Base-by-base conservation (phyloP, 2,113 vertebrate species). In the Perca flavescens region DNA sequence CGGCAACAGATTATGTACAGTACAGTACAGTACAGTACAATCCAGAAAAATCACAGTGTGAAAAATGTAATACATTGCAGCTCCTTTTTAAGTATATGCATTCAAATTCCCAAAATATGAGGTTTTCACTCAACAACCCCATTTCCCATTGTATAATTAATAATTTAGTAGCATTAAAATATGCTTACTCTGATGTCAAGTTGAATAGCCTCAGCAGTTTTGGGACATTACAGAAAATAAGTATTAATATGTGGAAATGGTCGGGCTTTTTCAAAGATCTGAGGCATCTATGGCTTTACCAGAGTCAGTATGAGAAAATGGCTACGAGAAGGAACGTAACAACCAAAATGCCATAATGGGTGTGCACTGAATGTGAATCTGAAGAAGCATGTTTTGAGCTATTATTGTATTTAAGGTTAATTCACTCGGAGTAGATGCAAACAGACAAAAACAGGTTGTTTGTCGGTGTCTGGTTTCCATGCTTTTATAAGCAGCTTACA, bases 241-340 rank as follows among this genome's bases (percentile, higher is more conserved):
- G 43, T 43, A 43, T 54, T 61, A 76, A 80, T 79, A 60, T 69
- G 62, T 40, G 52, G 22, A 82, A 2, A 61, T 17, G n/a, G 46
- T 52, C 0, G 4, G 60, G 56, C 16, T 36, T 58, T n/a, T 50
- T 47, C 34, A 58, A 62, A 66, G 67, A 74, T 73, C 70, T 62
- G 19, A 85, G 76, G 60, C 64, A 4, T 21, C 36, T 60, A 56
- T 68, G 5, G 43, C 34, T 54, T 61, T 17, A 47, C 22, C 66
- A 54, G 19, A 84, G 66, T n/a, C 31, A 52, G 58, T 86, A 67
- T 60, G 22, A n/a, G n/a, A 87, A 85, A 85, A 84, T 60, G 57
- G 36, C 84, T 75, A 76, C 9, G 14, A 80, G 61, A 83, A 50
- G 56, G 52, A 74, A 62, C 28, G 19, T 60, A 80, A 82, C 58